Base-by-base conservation (phyloP, 2,113 vertebrate genomes). In the Lagopus muta region DNA sequence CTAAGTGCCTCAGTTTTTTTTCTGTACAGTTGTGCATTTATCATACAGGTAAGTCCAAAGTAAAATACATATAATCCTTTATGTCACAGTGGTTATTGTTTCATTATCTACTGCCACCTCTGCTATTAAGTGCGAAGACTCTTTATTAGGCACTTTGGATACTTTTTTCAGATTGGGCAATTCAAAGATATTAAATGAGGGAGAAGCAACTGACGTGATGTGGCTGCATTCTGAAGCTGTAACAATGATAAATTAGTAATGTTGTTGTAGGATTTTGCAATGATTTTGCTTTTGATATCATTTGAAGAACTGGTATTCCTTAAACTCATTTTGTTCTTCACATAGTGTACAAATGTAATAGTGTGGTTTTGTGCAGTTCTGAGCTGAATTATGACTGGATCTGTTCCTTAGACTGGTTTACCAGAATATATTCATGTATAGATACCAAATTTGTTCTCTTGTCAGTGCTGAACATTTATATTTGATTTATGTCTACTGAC, bases 191-290 rank as follows among this genome's bases (percentile, higher is more conserved):
- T 43, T 71, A 10, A 6, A 4, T 36, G 65, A 92, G 64, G 55
- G 75, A 91, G 82, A 96, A 67, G 55, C 75, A 92, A 80, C 93
- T 89, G 91, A 34, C 77, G 85, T 73, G 82, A 86, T 52, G 13
- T 80, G 72, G 60, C 87, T 88, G 50, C 38, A 43, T 89, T 91
- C 82, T 86, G 82, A 85, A 88, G 38, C 60, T 92, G 52, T 91
- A 93, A 74, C 79, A 92, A 64, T 93, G 82, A 95, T 92, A 89
- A 95, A 96, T 95, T 96, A 93, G 78, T 89, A 82, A 76, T 45
- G 21, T n/a, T 82, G 58, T 84, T 89, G 66, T 70, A 92, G 81
- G 71, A 94, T 55, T 85, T 80, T 79, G 81, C 42, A 79, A 64
- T 82, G 47, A 74, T 92, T 95, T 93, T 92, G 64, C 45, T 87